Percentiles rank a stretch among this genome's conserved stretches.
phyloP scores from a whole-genome alignment of 2,113 vertebrate genomes.

The Sinosuthora webbiana region DNA sequence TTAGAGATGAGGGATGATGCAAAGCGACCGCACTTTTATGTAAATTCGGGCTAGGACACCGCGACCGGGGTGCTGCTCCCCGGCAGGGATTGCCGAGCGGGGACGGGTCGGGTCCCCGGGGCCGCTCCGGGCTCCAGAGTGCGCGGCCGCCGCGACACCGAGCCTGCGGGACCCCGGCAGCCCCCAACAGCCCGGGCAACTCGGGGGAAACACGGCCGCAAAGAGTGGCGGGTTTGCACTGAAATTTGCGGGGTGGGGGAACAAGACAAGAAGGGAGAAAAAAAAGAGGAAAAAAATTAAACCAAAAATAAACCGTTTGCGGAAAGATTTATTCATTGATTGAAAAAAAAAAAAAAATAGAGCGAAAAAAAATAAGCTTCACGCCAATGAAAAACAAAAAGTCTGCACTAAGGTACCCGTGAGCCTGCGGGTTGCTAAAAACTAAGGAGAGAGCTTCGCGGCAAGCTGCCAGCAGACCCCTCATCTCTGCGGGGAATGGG shows the following conservation, averaged over 20 bases:
- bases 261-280: fast-evolving
- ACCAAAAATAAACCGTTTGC: not conserved
- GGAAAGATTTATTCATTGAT: not conserved
- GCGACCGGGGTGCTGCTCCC: constrained; percentile 28
- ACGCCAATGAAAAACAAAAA: not conserved
- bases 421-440: not conserved
- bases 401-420: no score
- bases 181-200: not conserved
- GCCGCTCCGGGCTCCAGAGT: not conserved
- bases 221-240: not conserved
- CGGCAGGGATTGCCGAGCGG: not conserved
- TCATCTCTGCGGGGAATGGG: not conserved
- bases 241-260: not conserved
- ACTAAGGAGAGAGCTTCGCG: not conserved
- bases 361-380: not conserved
- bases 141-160: not conserved
- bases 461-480: not conserved
- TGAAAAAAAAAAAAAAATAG: no score
- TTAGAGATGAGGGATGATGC: constrained; percentile 74
- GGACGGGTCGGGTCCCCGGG: not conserved
- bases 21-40: constrained; percentile 69
- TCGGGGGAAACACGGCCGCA: not conserved
- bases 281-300: not conserved
- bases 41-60: constrained; percentile 70
- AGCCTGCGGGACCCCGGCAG: not conserved